Conservation (phyloP, 1,140 invertebrate genomes). For the Cotesia typhae region DNA sequence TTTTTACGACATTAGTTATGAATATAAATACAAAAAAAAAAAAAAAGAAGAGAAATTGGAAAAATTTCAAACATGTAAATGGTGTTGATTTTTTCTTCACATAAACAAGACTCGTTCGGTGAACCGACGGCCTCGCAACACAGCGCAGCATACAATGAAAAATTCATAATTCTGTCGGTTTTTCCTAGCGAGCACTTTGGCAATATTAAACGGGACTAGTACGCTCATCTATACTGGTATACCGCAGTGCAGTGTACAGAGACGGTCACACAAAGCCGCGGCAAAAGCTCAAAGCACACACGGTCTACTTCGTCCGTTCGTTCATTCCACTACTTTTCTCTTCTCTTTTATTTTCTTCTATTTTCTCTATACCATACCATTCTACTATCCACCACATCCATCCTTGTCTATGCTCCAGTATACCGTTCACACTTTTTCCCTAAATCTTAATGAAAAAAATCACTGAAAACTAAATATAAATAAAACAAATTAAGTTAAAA, state of each 20-base stretch:
- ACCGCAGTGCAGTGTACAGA: slow-evolving; percentile 12
- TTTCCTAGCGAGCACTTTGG: slow-evolving; percentile 39
- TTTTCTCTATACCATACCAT: not conserved
- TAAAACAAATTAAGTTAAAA: no score
- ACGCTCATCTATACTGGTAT: slow-evolving; percentile 4
- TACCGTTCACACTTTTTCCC: not conserved
- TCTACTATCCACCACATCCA: not conserved
- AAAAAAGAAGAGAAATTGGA: not conserved
- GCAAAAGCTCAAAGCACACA: slow-evolving; percentile 37
- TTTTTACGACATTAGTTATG: not conserved
- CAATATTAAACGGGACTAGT: slow-evolving; percentile 38
- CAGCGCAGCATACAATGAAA: slow-evolving; percentile 23
- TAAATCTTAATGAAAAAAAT: slow-evolving; percentile 8
- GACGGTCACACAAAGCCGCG: slow-evolving; percentile 34
- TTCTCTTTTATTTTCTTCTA: not conserved
- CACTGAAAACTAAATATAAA: not conserved
- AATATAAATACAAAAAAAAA: not conserved
- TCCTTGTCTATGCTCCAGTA: not conserved
- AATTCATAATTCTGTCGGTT: slow-evolving; percentile 38
- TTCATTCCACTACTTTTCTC: slow-evolving; percentile 3
- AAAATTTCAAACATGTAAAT: not conserved
- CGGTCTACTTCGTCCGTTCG: slow-evolving; percentile 6
- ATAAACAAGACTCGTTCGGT: slow-evolving; percentile 4
- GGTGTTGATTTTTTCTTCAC: no score
- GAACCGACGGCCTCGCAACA: slow-evolving; percentile 11